These are phyloP conservation scores for Platypus cylindrus DNA, from an alignment of 2,888 invertebrate genomes.

Conservation along the genomic window DNA sequence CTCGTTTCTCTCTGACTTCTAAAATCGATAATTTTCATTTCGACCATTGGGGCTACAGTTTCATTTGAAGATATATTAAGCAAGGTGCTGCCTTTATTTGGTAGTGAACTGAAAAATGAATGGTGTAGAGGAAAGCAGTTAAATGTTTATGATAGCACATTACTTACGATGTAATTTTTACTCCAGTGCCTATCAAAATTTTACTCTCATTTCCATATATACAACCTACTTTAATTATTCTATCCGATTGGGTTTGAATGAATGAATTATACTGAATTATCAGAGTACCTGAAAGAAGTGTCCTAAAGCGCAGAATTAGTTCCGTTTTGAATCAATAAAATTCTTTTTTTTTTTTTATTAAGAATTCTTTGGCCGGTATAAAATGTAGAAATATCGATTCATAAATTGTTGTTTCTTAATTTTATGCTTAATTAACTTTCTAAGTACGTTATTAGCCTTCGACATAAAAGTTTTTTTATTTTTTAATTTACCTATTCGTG, in stretches of 20 bases:
- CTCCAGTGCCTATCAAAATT: constrained; percentile 44
- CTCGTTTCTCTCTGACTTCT: constrained; percentile 43
- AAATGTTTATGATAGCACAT: neutral
- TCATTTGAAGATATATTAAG: constrained; percentile 32
- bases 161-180: constrained; percentile 42
- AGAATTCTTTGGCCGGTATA: too few relatives aligned
- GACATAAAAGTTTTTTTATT: neutral
- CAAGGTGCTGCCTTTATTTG: constrained; percentile 38
- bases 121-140: too few relatives aligned
- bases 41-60: constrained; percentile 38
- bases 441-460: neutral
- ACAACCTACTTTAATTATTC: constrained; percentile 68
- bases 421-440: neutral
- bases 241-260: constrained; percentile 74
- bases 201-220: constrained; percentile 43
- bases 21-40: constrained; percentile 47
- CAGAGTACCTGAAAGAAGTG: constrained; percentile 61
- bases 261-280: constrained; percentile 74
- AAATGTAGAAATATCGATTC: too few relatives aligned
- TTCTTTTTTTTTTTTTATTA: too few relatives aligned
- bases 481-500: constrained; percentile 38
- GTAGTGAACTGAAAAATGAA: constrained; percentile 30
- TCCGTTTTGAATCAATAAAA: too few relatives aligned
- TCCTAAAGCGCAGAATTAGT: constrained; percentile 38
- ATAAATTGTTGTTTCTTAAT: too few relatives aligned